Percentiles rank a stretch among this genome's conserved stretches.
These are phyloP conservation scores for Drosophila demipolita DNA, from an alignment of 2,888 invertebrate species.

Conservation along the genomic window DNA sequence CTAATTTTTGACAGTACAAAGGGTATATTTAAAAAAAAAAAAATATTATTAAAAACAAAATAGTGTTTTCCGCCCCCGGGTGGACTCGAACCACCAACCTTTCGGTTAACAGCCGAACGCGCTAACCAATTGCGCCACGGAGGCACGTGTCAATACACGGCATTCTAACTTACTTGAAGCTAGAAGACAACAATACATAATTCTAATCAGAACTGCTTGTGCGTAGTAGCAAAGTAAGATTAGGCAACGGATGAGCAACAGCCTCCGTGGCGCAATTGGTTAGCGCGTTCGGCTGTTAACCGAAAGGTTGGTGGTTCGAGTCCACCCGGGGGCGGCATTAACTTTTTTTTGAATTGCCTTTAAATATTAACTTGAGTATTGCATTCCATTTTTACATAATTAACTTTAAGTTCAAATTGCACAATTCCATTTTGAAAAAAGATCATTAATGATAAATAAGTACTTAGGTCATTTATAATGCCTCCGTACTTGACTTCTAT, in stretches of 20 bases:
- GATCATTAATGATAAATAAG: slow-evolving; percentile 20
- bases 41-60: slow-evolving; percentile 11
- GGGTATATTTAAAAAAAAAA: background rate
- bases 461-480: slow-evolving; percentile 18
- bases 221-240: slow-evolving; percentile 2
- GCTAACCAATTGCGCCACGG: slow-evolving; percentile 98
- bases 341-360: slow-evolving; percentile 18
- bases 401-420: background rate
- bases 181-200: background rate
- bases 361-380: background rate
- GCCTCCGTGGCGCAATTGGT: slow-evolving; percentile 95
- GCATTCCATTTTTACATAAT: background rate
- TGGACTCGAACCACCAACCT: slow-evolving; percentile 99
- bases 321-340: slow-evolving; percentile 94
- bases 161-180: background rate
- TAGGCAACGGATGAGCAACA: rapidly evolving
- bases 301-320: slow-evolving; percentile 99
- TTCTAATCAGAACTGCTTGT: background rate
- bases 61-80: slow-evolving; percentile 90
- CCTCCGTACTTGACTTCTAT: slow-evolving; percentile 63
- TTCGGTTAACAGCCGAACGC: slow-evolving; percentile 99
- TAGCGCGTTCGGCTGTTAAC: slow-evolving; percentile 99
- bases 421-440: slow-evolving; percentile 2
- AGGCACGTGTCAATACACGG: slow-evolving; percentile 45
- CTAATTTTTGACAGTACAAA: background rate